These are phyloP conservation scores for Petrosia ficiformis DNA, from an alignment of 37 sponge, comb jelly and placozoan genomes.

Conservation along the genomic window DNA sequence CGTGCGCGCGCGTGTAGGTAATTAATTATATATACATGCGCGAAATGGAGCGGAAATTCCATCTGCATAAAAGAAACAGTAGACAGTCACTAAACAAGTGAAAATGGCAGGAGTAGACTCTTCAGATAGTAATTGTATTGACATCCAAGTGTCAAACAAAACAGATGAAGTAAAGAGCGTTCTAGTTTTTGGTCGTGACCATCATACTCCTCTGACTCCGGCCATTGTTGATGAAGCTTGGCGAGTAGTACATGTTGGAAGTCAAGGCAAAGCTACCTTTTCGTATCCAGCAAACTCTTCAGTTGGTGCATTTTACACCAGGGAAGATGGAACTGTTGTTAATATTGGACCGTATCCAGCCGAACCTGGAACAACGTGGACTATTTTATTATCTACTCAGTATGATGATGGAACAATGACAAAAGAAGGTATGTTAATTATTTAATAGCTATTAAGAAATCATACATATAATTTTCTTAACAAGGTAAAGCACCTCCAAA, in stretches of 20 bases:
- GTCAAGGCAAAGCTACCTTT: neutral
- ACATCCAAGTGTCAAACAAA: no score
- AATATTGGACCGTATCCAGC: neutral
- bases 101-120: no score
- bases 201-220: neutral
- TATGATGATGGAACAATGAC: slow-evolving; percentile 1
- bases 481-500: no score
- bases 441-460: no score
- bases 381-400: neutral
- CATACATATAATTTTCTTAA: no score
- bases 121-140: no score
- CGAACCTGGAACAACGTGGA: neutral
- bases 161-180: neutral
- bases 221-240: neutral
- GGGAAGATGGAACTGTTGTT: neutral
- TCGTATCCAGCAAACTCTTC: neutral
- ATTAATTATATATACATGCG: no score
- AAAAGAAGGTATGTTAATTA: no score
- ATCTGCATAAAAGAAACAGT: no score
- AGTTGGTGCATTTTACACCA: neutral
- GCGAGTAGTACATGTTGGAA: neutral
- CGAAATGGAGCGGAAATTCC: no score
- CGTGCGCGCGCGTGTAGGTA: no score
- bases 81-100: no score
- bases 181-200: neutral